Evolutionary conservation across 2,888 invertebrate genomes (phyloP), one percentile per base, ranked within the genome.

Genomic region (Aphelenchoides bicaudatus): DNA sequence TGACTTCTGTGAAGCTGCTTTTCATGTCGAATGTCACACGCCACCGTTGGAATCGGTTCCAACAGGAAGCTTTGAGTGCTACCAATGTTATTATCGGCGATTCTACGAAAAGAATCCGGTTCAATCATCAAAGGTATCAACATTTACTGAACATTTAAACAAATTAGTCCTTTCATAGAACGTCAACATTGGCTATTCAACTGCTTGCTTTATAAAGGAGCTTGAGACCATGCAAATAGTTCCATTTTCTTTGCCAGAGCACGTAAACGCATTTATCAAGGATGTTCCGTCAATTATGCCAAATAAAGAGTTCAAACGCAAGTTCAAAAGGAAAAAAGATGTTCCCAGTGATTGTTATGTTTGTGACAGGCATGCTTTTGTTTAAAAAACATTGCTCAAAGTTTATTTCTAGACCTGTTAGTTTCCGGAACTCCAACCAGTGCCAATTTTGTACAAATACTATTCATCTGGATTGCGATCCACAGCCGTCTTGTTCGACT

Each of bases 11-110:
- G 91, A 92, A 0, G 90, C 91, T 29, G 91, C 92, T 63, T 96
- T 94, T 82, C 94, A 96, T 83, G 84, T 92, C 59, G 87, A 88
- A 71, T 96, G 94, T 86, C 91, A 93, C 82, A 89, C 93, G 82
- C 96, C 94, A 1, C 92, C 94, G 0, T 81, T 96, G 55, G 88
- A 88, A 30, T 19, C 28, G 34, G 28, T 25, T 39, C 39, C 43
- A 23, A 54, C 19, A 59, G 57, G 54, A 52, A 56, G 59, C 34
- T 55, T 16, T 59, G 63, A 43, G 23, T 43, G 43, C 43, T 43
- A 43, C 25, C 43, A 25, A n/a, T 43, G 43, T 25, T 8, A 19
- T 19, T 43, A 25, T 19, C 16, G 25, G 10, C 8, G 8, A 10
- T 43, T 8, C 43, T 43, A 43, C 43, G n/a, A 43, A n/a, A 8